Base-by-base conservation (phyloP, 1,140 invertebrate species). In the Whitmania pigra region DNA sequence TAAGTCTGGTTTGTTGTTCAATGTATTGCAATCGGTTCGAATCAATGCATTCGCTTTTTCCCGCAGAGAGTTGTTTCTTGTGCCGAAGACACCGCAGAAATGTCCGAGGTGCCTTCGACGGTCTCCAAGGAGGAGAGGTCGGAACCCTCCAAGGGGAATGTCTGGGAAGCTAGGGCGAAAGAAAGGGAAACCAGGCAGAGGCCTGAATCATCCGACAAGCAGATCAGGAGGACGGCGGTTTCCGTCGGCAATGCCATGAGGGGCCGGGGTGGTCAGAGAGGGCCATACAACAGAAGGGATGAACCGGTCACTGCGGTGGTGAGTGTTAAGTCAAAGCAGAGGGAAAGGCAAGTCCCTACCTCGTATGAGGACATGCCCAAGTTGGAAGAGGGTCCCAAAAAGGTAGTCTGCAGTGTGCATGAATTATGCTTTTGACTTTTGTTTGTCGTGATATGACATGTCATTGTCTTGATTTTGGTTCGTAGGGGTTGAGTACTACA, bases 301-400 rank as follows among this genome's bases (percentile, higher is more conserved):
- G 71, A 49, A 13, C 31, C 43, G 5, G 13, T 22, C 20, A 20
- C 20, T 0, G 25, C 54, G 22, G 71, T 29, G 25, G 27, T 25
- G 25, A 53, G 53, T 13, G 54, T 27, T 15, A 57, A 49, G 6
- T 17, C 20, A 27, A 22, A 53, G 18, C 53, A 25, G 22, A 69
- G 54, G 29, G 54, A 77, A 75, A 69, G 54, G 29, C 74, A 71
- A 1, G 36, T 80, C 6, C 79, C 79, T 7, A 76, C 76, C 63
- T 77, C 77, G 17, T 73, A 78, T 67, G 79, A 79, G 40, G 78
- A 80, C 31, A 79, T 80, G 78, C 79, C 79, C 5, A 78, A 78
- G 67, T 72, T 75, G 36, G 77, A 79, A 71, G 71, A 76, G 22
- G 25, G 53, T 15, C 53, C 69, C 20, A 70, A 54, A 29, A 70